Base-by-base conservation (phyloP, 2,888 invertebrate species). In the Drosophila robusta region DNA sequence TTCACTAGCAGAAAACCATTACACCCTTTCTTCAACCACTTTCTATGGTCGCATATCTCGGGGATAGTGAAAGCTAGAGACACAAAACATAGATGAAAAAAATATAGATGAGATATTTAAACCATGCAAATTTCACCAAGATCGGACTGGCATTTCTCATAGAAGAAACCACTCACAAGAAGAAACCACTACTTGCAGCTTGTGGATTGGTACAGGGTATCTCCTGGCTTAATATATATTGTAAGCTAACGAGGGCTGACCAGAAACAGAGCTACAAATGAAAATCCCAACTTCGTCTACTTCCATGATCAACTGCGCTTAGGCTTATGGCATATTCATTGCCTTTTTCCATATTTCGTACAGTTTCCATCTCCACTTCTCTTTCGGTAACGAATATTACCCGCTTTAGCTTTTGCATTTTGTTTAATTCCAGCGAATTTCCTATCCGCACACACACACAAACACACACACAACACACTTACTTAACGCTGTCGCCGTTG, bases 401-500 rank as follows among this genome's bases (percentile, higher is more conserved):
- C 29, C 64, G 46, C 47, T 56, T 16, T 24, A 39, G 55, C 51
- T 68, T 49, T 69, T 58, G 54, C 63, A 69, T 74, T 51, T 74
- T 68, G 60, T 42, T 62, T 56, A 39, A 54, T 56, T 69, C 42
- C 50, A 65, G 36, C 50, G 45, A 65, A 72, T 52, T 66, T 66
- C 49, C 67, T 58, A 64, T 38, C 39, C 52, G 50, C 38, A 54
- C 39, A 14, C 24, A 46, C 45, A 44, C 14, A 45, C 32, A 50
- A 24, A 7, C 22, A 46, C 18, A 54, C 22, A 44, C 51, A 54
- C 61, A 32, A 65, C 41, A 58, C 36, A 46, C 24, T 34, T 41
- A 34, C 46, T 42, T 24, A 26, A 46, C 38, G 58, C 57, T 39
- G 41, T 18, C 7, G 39, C 12, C 36, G 54, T 39, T 22, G 57